Conservation (phyloP, 2,888 invertebrate species). For the Mythimna impura region DNA sequence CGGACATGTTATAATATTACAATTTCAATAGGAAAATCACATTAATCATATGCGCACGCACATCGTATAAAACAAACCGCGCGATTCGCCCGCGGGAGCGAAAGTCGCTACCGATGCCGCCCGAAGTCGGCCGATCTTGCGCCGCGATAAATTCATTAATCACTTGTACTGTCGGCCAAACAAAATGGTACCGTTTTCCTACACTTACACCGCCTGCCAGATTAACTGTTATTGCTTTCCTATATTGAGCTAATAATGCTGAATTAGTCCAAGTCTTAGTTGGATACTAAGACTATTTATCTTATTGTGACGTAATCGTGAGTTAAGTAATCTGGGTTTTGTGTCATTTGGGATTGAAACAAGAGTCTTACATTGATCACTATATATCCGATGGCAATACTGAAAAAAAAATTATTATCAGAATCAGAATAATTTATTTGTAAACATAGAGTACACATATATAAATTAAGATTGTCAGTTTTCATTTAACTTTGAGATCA, state of each 20-base stretch:
- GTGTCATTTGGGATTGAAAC: neutral
- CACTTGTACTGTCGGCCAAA: conserved; percentile 70
- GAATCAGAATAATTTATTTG: too few species aligned
- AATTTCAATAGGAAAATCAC: conserved; percentile 48
- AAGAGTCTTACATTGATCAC: neutral
- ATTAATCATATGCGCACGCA: conserved; percentile 65
- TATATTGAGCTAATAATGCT: conserved; percentile 55
- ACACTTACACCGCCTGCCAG: conserved; percentile 51
- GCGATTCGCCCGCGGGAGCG: conserved; percentile 78
- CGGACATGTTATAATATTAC: conserved; percentile 37
- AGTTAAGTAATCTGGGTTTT: conserved; percentile 21
- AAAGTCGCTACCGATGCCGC: conserved; percentile 76
- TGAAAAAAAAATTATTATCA: too few species aligned
- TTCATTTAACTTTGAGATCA: too few species aligned
- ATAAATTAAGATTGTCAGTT: too few species aligned
- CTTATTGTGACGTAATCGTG: conserved; percentile 31
- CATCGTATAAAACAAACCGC: conserved; percentile 65
- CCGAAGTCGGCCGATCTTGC: conserved; percentile 70
- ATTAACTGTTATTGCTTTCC: conserved; percentile 62
- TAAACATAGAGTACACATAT: too few species aligned
- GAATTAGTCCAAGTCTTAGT: conserved; percentile 52
- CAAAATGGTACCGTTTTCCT: conserved; percentile 59
- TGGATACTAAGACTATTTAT: conserved; percentile 44
- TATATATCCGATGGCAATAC: too few species aligned
- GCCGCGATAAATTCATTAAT: conserved; percentile 81